Base-by-base conservation (phyloP, 2,797 vertebrate species). In the Helarctos malayanus region DNA sequence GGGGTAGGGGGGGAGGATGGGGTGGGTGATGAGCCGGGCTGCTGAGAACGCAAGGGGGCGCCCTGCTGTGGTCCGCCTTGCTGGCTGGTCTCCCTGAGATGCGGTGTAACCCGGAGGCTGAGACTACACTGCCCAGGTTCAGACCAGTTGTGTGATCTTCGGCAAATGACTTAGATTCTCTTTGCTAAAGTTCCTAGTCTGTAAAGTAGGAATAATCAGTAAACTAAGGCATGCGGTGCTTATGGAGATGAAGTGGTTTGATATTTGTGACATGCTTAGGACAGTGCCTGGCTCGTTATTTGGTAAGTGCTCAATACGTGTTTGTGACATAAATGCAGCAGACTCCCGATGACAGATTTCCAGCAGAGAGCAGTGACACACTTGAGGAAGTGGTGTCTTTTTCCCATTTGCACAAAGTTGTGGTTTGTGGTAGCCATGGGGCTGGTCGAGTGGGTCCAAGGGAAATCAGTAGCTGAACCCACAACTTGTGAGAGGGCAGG, bases 321-420 rank as follows among this genome's bases (percentile, higher is more conserved):
- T 82, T 35, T 79, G 11, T 84, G 89, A 56, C 38, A 27, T 81
- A 83, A 78, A 23, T 71, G 88, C 81, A 85, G n/a, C 23, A 59
- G 49, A 54, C 59, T 54, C 83, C 41, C 10, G 86, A 52, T 59
- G 76, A 80, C 38, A 68, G 10, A 23, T 85, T 69, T 81, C 81
- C 65, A 68, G 35, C 63, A 47, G 32, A 5, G 21, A 41, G 16
- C 54, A 85, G 47, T 85, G 47, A 71, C 38, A 18, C 16, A 75
- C 47, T 93, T 86, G 65, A 84, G 41, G 63, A 92, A 88, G 86
- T 75, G 3, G 12, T 88, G 7, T 38, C 63, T 82, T 89, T 97
- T 96, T 49, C n/a, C 47, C 91, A 0, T 47, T 49, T 47, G 56
- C n/a, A 27, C 45, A 52, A n/a, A 82, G 78, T 2, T 25, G 7